Conservation (phyloP, 2,113 vertebrate species). For the Chionodraco myersi region DNA sequence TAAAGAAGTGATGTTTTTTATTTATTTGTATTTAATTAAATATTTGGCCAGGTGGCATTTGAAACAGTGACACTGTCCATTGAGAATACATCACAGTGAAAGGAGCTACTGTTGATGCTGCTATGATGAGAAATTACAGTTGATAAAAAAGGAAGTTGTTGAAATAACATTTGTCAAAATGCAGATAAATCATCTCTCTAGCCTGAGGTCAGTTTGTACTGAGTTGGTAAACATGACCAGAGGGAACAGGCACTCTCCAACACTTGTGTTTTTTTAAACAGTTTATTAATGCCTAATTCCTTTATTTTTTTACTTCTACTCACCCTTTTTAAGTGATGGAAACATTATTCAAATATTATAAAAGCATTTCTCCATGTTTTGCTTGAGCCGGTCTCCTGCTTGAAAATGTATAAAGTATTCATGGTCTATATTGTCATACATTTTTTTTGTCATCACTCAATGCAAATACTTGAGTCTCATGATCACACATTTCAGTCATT, state of each 20-base stretch:
- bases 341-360: neutral
- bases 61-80: neutral
- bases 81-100: neutral
- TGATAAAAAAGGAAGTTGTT: neutral
- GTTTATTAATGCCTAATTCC: neutral
- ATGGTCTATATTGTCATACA: neutral
- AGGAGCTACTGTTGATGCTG: neutral
- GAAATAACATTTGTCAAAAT: neutral
- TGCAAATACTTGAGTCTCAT: conserved; percentile 17
- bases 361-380: neutral
- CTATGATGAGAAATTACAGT: neutral
- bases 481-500: conserved; percentile 73
- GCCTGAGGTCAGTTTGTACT: conserved; percentile 36
- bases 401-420: neutral
- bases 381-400: neutral
- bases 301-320: neutral
- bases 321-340: neutral
- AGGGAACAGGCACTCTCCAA: conserved; percentile 19
- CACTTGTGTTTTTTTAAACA: conserved; percentile 2
- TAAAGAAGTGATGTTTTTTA: too few relatives aligned
- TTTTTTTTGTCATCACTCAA: neutral
- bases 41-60: too few relatives aligned
- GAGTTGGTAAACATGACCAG: conserved; percentile 16
- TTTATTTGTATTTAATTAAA: too few relatives aligned
- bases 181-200: neutral